Evolutionary conservation across 2,888 invertebrate species (phyloP).

Genomic region (Coenonympha glycerion): DNA sequence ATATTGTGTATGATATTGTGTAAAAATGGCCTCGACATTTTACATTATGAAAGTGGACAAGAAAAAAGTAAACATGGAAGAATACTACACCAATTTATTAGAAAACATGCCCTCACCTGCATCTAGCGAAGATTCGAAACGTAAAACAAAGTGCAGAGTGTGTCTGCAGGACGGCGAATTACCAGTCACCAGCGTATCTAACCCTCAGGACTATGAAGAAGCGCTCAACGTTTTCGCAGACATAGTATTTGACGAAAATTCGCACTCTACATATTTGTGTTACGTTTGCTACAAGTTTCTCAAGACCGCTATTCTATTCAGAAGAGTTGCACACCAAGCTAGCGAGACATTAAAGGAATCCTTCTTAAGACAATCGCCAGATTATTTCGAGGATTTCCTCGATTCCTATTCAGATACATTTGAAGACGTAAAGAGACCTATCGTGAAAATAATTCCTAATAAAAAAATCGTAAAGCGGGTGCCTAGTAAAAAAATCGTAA

Average conservation of each 20-base stretch:
- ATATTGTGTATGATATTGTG: neutral
- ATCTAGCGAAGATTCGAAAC: conserved; percentile 5
- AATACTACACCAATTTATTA: conserved; percentile 27
- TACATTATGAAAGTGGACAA: conserved; percentile 32
- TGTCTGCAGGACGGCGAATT: conserved; percentile 47
- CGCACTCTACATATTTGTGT: conserved; percentile 48
- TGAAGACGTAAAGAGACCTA: neutral
- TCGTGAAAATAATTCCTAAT: no score
- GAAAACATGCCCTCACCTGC: conserved; percentile 1
- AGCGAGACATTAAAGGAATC: conserved; percentile 41
- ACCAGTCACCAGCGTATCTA: conserved; percentile 37
- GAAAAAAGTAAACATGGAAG: conserved; percentile 19
- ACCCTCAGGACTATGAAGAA: conserved; percentile 9
- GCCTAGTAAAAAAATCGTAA: no score
- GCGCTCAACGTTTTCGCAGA: neutral
- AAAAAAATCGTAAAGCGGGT: no score
- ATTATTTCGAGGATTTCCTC: neutral
- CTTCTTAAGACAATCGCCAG: conserved; percentile 15
- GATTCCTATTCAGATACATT: neutral
- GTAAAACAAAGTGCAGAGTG: conserved; percentile 40
- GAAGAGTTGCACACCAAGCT: conserved; percentile 45
- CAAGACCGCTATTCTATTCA: conserved; percentile 46
- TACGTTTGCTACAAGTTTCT: conserved; percentile 46
- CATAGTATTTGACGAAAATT: conserved; percentile 7
- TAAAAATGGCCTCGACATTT: conserved; percentile 34